Base-by-base conservation (phyloP, 2,113 vertebrate genomes). In the Calidris pygmaea region DNA sequence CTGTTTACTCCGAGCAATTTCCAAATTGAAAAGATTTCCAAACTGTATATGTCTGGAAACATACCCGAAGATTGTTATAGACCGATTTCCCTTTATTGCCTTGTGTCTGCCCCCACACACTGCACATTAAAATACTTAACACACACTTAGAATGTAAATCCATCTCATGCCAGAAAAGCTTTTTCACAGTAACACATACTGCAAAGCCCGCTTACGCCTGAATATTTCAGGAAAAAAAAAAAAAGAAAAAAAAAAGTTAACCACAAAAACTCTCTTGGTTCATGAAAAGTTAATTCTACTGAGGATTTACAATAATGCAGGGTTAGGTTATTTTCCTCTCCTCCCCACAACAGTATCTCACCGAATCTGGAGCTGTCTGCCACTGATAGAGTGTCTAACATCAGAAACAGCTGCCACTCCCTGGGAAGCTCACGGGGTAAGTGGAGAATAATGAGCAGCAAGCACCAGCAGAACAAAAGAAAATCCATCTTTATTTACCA, bases 401-500 rank as follows among this genome's bases (percentile, higher is more conserved):
- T 98, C 98, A 98, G 93, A 98, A 98, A 99, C 99, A 99, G 99
- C 99, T 99, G 99, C 98, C 98, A 98, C 99, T 98, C 98, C 98
- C 98, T 98, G 87, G 98, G 99, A 99, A 96, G 97, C 98, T 96
- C 96, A 96, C 97, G 92, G 98, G 97, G 98, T 98, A 99, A 99
- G 96, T 98, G 97, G 98, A 98, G 98, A 99, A 98, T 98, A 99
- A 99, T 98, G 98, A 98, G 98, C 96, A 93, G 97, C 97, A 97
- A 98, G 97, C 97, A 95, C 97, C 98, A 98, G 98, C 96, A 97
- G 89, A 98, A 98, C 98, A 98, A 98, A 98, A 97, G 98, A 98
- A 98, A 98, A 99, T 99, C 99, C 98, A 99, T 99, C 99, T 99
- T 98, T 98, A 99, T 98, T 98, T 98, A 97, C 99, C 98, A 98